Percentiles rank a stretch among this genome's conserved stretches.
These are phyloP conservation scores for Crenuchus spilurus DNA, from an alignment of 2,797 vertebrate genomes.

Conservation along the genomic window DNA sequence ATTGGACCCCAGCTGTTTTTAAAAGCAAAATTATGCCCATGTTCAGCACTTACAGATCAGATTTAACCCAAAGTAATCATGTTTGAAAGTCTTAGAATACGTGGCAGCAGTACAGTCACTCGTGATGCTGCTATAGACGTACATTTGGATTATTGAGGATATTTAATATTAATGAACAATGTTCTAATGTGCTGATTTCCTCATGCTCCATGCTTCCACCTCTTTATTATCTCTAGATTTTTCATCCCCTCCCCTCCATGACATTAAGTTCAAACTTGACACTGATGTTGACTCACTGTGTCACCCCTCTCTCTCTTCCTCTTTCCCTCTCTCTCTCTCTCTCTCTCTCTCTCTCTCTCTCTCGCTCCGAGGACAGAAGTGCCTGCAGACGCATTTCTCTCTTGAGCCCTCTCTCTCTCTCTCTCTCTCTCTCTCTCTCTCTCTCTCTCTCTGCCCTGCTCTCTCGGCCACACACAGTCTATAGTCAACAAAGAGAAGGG, in stretches of 20 bases:
- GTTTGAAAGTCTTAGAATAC: too few relatives aligned
- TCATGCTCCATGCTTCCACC: constrained; percentile 64
- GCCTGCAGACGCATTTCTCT: constrained; percentile 80
- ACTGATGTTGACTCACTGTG: constrained; percentile 85
- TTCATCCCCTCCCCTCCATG: constrained; percentile 71
- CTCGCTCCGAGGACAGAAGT: constrained; percentile 77
- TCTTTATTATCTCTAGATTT: constrained; percentile 75
- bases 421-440: constrained; percentile 64
- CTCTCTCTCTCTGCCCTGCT: constrained; percentile 31
- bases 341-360: constrained; percentile 56
- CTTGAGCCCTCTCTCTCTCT: constrained; percentile 63
- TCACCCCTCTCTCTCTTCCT: constrained; percentile 76
- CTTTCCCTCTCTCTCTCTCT: constrained; percentile 42
- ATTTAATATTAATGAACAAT: constrained; percentile 30
- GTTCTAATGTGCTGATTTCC: constrained; percentile 50
- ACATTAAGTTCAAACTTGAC: constrained; percentile 87
- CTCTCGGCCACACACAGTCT: constrained; percentile 56
- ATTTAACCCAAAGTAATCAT: too few relatives aligned
- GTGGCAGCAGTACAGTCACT: not conserved
- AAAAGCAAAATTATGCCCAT: too few relatives aligned
- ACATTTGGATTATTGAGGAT: not conserved
- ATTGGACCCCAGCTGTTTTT: too few relatives aligned
- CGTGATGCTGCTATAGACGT: not conserved
- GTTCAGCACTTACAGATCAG: too few relatives aligned
- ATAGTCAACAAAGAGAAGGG: constrained; percentile 79